These are phyloP conservation scores for Dicaeum eximium DNA, from an alignment of 2,113 vertebrate species.

Conservation along the genomic window DNA sequence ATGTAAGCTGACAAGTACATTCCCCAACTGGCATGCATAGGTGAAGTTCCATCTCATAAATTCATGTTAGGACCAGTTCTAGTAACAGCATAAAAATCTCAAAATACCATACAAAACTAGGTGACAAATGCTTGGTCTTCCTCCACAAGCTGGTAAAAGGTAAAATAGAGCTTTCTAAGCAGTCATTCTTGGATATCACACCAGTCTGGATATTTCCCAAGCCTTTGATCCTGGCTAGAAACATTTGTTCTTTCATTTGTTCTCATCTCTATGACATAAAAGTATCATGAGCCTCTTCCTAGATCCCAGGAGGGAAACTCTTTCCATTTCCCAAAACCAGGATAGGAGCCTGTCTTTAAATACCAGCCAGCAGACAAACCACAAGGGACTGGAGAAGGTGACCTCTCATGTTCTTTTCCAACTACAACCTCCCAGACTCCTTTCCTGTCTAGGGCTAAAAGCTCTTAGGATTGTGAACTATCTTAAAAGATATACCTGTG, in stretches of 20 bases:
- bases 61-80: background rate
- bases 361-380: background rate
- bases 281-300: background rate
- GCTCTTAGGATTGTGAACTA: background rate
- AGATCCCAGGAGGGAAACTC: background rate
- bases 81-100: background rate
- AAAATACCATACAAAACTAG: background rate
- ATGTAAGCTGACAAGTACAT: background rate
- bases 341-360: background rate
- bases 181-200: background rate
- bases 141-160: background rate
- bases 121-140: background rate
- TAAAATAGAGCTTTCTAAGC: background rate
- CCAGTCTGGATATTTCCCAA: background rate
- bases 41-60: background rate
- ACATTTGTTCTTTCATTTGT: background rate
- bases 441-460: background rate
- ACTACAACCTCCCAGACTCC: background rate
- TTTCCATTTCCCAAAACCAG: background rate
- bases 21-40: background rate
- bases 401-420: background rate
- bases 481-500: background rate
- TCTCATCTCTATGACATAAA: background rate
- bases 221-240: background rate
- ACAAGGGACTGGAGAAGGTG: background rate